Evolutionary conservation across 2,888 invertebrate species (phyloP).

Genomic region (Operophtera brumata): DNA sequence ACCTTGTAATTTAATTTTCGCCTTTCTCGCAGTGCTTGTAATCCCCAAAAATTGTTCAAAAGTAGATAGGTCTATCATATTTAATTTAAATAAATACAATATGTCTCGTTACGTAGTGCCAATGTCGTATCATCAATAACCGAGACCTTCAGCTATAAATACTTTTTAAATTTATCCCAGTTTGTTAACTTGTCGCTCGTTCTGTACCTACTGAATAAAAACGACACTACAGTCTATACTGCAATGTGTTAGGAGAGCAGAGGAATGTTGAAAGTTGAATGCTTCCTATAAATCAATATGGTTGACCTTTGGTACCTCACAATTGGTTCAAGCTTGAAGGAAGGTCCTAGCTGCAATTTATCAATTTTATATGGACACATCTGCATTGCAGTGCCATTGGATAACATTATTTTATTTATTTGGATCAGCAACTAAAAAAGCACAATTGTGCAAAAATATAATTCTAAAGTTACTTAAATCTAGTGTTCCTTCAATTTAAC

Average conservation of each 20-base stretch:
- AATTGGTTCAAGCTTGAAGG: background rate
- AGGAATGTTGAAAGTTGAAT: background rate
- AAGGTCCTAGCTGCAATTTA: background rate
- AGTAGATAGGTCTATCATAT: constrained; percentile 7
- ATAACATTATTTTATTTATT: background rate
- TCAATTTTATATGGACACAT: background rate
- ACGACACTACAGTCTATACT: background rate
- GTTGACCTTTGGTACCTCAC: constrained; percentile 19
- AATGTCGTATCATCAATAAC: constrained; percentile 59
- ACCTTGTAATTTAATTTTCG: constrained; percentile 46
- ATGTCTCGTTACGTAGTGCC: constrained; percentile 32
- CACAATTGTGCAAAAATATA: no score
- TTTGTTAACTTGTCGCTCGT: constrained; percentile 38
- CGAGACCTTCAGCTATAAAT: constrained; percentile 77
- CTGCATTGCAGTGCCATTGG: constrained; percentile 11
- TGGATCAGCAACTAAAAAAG: no score
- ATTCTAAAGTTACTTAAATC: no score
- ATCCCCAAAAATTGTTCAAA: constrained; percentile 6
- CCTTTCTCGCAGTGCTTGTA: constrained; percentile 12
- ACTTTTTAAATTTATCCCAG: constrained; percentile 43
- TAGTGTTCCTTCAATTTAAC: no score
- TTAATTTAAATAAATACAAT: constrained; percentile 24
- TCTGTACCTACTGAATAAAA: background rate
- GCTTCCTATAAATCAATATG: background rate
- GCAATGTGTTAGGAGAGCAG: background rate